Evolutionary conservation across 2,797 vertebrate species (phyloP), one percentile per base, ranked within the genome.

Genomic region (Psittacula derbiana): DNA sequence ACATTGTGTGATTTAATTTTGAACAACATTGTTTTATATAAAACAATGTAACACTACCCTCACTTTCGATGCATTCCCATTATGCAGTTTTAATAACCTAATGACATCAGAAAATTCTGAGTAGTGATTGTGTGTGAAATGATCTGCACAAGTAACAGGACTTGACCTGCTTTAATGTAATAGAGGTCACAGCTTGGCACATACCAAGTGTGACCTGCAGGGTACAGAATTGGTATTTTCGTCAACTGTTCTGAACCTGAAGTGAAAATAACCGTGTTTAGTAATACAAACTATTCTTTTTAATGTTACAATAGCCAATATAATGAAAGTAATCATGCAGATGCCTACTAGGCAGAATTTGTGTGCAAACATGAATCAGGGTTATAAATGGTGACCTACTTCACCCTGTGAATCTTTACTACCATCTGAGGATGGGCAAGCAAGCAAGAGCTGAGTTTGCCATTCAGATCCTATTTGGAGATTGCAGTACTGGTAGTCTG

Each of bases 331-430:
- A 61, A 72, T 72, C 18, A 10, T 18, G 28, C n/a, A 23, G 16
- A 28, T 60, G 58, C 20, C 62, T 61, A 12, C 43, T 47, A 44
- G 76, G 71, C 50, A 76, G 55, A 72, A 62, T 41, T 53, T 55
- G 28, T 43, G 21, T 50, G 52, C 6, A 8, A 65, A 41, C 31
- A 5, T 19, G 23, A 70, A 58, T 80, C 0, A 0, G 15, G 31
- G 12, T 49, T 75, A 23, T 75, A 60, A 89, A 53, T 4, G 11
- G 11, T 57, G 14, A 66, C 18, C 18, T 44, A 0, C 60, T 80
- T 80, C 55, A 66, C 27, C 36, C 52, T 66, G 0, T 50, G 60
- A 65, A 36, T 61, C 64, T 66, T 80, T 55, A 41, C 57, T 64
- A 47, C 12, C 24, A 43, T 38, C 2, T 66, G 46, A 18, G 64